Conservation (phyloP, 2,888 invertebrate genomes). For the Hemithea aestivaria region DNA sequence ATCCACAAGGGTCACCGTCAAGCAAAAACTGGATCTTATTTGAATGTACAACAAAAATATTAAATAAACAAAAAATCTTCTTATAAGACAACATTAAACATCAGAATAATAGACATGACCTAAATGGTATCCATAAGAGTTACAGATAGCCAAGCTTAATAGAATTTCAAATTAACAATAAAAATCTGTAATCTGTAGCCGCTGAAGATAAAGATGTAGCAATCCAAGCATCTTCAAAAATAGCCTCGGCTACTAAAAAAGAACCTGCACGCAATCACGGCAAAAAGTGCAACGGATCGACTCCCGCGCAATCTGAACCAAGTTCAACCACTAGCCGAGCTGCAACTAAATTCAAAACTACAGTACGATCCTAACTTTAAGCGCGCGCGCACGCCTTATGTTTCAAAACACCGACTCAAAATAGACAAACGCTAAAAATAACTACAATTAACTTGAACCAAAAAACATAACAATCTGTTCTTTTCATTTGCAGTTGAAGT, state of each 20-base stretch:
- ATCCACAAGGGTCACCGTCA: too few relatives aligned
- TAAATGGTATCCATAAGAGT: too few relatives aligned
- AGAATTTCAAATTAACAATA: too few relatives aligned
- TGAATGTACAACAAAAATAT: too few relatives aligned
- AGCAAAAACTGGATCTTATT: too few relatives aligned
- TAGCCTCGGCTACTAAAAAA: constrained; percentile 3
- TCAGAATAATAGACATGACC: too few relatives aligned
- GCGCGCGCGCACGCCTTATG: not conserved
- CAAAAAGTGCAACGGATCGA: constrained; percentile 25
- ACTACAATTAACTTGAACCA: constrained; percentile 21
- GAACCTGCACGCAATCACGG: constrained; percentile 14
- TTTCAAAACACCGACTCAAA: constrained; percentile 6
- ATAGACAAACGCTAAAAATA: constrained; percentile 16
- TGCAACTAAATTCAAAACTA: too few relatives aligned
- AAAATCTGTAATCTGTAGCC: too few relatives aligned
- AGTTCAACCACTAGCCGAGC: constrained; percentile 14
- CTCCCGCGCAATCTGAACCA: constrained; percentile 19
- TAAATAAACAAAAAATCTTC: too few relatives aligned
- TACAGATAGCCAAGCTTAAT: too few relatives aligned
- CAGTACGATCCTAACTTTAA: constrained; percentile 5
- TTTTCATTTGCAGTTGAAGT: constrained; percentile 1
- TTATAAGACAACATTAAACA: too few relatives aligned
- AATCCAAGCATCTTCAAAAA: not conserved
- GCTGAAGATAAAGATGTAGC: too few relatives aligned
- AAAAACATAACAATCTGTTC: constrained; percentile 1